Conservation (phyloP, 2,797 vertebrate species). For the Poeciliopsis presidionis region DNA sequence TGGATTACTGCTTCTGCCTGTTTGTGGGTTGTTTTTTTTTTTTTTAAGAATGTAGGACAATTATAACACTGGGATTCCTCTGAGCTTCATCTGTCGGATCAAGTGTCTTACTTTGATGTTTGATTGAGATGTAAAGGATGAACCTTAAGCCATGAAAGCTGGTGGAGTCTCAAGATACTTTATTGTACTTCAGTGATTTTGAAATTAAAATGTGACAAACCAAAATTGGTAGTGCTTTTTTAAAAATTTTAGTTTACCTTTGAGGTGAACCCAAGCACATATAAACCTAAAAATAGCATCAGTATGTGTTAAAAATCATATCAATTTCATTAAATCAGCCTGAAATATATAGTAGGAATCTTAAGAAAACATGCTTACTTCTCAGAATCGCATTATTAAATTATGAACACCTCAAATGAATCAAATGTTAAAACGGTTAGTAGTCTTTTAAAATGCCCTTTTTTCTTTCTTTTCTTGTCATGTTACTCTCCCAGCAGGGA, state of each 20-base stretch:
- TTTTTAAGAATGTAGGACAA: not conserved
- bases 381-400: not conserved
- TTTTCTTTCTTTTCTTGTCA: too few species aligned
- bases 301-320: not conserved
- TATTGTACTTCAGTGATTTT: slow-evolving; percentile 30
- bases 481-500: too few species aligned
- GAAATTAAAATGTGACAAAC: slow-evolving; percentile 58
- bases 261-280: not conserved
- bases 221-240: slow-evolving; percentile 14
- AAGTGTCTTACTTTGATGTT: slow-evolving; percentile 21
- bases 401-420: not conserved
- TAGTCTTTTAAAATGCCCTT: not conserved
- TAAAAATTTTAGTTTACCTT: not conserved
- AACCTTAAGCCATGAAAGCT: slow-evolving; percentile 38
- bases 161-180: slow-evolving; percentile 28
- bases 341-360: not conserved
- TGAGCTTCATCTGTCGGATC: slow-evolving; percentile 34
- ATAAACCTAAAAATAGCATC: not conserved
- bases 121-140: slow-evolving; percentile 25
- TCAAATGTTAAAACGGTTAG: not conserved
- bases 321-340: not conserved
- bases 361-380: not conserved
- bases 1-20: slow-evolving; percentile 39
- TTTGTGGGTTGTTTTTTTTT: slow-evolving; percentile 5
- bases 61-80: slow-evolving; percentile 13